Evolutionary conservation across 2,888 invertebrate genomes (phyloP).

Genomic region (Carterocephalus palaemon): DNA sequence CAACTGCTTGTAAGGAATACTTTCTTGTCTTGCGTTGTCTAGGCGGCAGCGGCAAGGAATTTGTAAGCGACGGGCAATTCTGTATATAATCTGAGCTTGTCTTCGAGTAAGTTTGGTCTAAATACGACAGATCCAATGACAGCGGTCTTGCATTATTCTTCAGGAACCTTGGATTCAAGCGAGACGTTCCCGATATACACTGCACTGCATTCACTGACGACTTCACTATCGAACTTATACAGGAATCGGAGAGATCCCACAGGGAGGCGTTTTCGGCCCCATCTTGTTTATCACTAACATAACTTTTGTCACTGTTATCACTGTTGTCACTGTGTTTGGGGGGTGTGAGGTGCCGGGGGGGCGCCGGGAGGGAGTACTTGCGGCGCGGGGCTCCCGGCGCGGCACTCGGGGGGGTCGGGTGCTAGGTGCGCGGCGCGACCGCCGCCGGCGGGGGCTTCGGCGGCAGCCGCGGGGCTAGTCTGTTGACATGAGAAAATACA

Average conservation of each 20-base stretch:
- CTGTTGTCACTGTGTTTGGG: neutral
- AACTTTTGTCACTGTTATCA: conserved; percentile 1
- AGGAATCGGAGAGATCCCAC: too few species aligned
- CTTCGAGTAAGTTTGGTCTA: neutral
- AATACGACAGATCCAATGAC: conserved; percentile 3
- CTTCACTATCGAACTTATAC: too few species aligned
- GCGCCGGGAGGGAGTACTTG: conserved; percentile 28
- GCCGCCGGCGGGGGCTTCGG: conserved; percentile 58
- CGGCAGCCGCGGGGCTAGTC: conserved; percentile 57
- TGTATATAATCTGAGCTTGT: neutral
- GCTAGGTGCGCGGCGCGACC: conserved; percentile 51
- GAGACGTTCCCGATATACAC: neutral
- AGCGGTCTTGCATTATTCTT: neutral
- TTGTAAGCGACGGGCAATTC: neutral
- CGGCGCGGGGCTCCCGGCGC: conserved; percentile 22
- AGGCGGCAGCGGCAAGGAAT: conserved; percentile 5
- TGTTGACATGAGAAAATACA: conserved; percentile 19
- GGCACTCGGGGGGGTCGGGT: conserved; percentile 15
- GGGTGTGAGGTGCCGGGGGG: conserved; percentile 8
- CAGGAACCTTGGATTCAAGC: neutral
- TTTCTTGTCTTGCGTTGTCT: neutral
- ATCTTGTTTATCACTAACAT: too few species aligned
- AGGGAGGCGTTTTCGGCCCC: too few species aligned
- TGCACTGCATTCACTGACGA: neutral
- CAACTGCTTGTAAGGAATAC: neutral